Percentiles rank a stretch among this genome's conserved stretches.
Evolutionary conservation across 2,888 invertebrate genomes (phyloP).

Genomic region (Metopia argyrocephala): DNA sequence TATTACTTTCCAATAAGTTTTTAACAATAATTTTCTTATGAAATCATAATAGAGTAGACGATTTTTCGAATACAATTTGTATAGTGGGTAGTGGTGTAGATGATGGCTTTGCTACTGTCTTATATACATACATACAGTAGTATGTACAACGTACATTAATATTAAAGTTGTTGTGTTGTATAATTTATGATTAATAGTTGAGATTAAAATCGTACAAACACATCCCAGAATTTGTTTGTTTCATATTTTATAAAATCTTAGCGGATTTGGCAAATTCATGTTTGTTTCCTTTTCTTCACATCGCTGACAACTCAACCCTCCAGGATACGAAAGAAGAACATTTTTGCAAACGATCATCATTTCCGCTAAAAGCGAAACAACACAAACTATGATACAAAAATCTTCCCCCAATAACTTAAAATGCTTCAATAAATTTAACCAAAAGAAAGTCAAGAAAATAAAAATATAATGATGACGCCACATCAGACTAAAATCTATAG

Average conservation of each 20-base stretch:
- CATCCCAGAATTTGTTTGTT: background rate
- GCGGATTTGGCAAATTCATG: slow-evolving; percentile 74
- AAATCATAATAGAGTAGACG: background rate
- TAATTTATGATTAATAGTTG: slow-evolving; percentile 63
- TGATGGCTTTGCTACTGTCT: slow-evolving; percentile 9
- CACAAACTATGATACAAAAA: slow-evolving; percentile 38
- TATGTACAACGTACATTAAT: no score
- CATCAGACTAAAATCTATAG: slow-evolving; percentile 18
- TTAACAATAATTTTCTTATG: background rate
- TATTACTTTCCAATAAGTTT: slow-evolving; percentile 18
- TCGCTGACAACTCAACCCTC: background rate
- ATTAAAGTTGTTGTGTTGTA: no score
- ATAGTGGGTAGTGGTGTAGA: background rate
- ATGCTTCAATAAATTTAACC: slow-evolving; percentile 48
- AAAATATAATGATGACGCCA: slow-evolving; percentile 46
- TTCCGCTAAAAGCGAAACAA: slow-evolving; percentile 70
- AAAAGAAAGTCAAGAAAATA: slow-evolving; percentile 21
- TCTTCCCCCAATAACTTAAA: slow-evolving; percentile 47
- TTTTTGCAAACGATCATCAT: slow-evolving; percentile 72
- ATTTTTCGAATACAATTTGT: slow-evolving; percentile 25
- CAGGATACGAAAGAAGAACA: slow-evolving; percentile 41
- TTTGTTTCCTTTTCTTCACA: slow-evolving; percentile 68
- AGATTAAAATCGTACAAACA: slow-evolving; percentile 57
- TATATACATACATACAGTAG: slow-evolving; percentile 20
- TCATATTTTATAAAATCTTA: slow-evolving; percentile 54